Evolutionary conservation across 1,140 invertebrate species (phyloP).

Genomic region (Drosophila bifasciata): DNA sequence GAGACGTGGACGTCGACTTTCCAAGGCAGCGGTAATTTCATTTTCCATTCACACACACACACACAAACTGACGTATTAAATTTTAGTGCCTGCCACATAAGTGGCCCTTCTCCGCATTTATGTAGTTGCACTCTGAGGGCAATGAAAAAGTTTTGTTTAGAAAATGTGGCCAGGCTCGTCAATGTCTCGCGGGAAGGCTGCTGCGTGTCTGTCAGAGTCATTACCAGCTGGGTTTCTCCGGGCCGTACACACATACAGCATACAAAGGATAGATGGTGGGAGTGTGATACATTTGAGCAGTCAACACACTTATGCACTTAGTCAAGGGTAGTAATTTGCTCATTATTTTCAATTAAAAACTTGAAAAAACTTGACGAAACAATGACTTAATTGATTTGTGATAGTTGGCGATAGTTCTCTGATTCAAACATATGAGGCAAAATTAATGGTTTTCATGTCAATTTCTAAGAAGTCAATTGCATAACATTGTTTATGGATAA

Average conservation of each 20-base stretch:
- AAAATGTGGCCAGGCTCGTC: conserved; percentile 35
- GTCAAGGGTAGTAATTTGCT: conserved; percentile 17
- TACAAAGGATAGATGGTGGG: background rate
- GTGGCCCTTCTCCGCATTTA: conserved; percentile 35
- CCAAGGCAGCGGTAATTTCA: conserved; percentile 27
- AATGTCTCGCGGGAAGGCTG: conserved; percentile 33
- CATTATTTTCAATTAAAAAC: conserved; percentile 51
- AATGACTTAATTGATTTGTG: conserved; percentile 4
- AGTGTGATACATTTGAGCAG: conserved; percentile 32
- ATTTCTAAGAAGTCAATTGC: no score
- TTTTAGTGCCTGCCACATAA: conserved; percentile 43
- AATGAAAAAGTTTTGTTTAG: conserved; percentile 49
- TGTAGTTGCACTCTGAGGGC: conserved; percentile 46
- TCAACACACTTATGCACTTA: conserved; percentile 49
- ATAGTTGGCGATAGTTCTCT: background rate
- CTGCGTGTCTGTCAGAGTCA: conserved; percentile 28
- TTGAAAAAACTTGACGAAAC: conserved; percentile 37
- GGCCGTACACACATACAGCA: no score
- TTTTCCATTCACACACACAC: conserved; percentile 29
- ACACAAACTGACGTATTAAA: no score
- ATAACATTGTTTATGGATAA: no score
- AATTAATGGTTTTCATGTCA: no score
- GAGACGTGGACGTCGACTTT: background rate
- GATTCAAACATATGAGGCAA: no score
- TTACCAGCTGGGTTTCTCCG: conserved; percentile 18